These are phyloP conservation scores for Tachypleus tridentatus DNA, from an alignment of 1,140 invertebrate species.

Conservation along the genomic window DNA sequence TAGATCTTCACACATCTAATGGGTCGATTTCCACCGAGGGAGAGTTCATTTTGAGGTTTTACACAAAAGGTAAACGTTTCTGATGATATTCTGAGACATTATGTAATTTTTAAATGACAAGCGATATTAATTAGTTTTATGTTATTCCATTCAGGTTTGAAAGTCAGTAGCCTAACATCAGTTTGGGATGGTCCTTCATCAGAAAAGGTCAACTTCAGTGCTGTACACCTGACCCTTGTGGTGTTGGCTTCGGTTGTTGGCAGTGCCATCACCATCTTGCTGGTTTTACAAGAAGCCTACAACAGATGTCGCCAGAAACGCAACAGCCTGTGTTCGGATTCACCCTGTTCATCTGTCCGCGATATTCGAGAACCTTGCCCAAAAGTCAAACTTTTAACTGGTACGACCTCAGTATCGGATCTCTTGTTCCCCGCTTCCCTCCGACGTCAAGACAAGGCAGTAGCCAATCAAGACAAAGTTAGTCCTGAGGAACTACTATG, in stretches of 20 bases:
- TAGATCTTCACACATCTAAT: slow-evolving; percentile 14
- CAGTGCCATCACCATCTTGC: slow-evolving; percentile 9
- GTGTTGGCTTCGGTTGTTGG: slow-evolving; percentile 12
- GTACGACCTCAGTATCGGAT: slow-evolving; percentile 16
- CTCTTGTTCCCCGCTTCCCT: slow-evolving; percentile 5
- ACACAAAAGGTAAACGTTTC: no score
- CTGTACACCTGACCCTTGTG: slow-evolving; percentile 16
- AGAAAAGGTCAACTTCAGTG: slow-evolving; percentile 3
- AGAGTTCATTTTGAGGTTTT: no score
- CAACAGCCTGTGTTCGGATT: no score
- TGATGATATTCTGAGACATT: no score
- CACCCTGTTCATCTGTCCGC: no score
- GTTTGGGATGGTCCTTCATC: no score
- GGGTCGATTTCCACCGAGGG: no score
- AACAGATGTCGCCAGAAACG: no score
- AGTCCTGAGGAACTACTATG: slow-evolving; percentile 20
- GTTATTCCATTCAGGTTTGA: no score
- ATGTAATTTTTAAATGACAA: no score
- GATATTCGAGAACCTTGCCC: neutral
- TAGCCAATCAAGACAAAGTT: neutral
- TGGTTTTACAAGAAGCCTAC: slow-evolving; percentile 4
- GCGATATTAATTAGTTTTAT: no score
- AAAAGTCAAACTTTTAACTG: neutral
- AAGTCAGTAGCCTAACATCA: no score
- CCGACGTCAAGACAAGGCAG: neutral